Conservation (phyloP, 2,888 invertebrate genomes). For the Pristionchus mayeri region DNA sequence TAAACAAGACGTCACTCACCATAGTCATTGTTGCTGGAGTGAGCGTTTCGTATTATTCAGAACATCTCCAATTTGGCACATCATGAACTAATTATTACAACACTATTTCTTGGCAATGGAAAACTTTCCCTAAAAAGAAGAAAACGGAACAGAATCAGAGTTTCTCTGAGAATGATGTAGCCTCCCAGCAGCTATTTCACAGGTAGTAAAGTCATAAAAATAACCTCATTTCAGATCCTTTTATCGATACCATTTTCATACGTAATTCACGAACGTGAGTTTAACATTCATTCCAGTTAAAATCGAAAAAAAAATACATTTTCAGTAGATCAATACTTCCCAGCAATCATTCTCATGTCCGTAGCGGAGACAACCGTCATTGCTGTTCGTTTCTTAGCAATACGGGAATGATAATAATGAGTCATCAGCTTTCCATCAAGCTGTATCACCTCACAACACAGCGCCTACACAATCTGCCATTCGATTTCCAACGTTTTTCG, state of each 20-base stretch:
- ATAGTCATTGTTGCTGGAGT: not conserved
- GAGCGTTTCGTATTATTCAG: not conserved
- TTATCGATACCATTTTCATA: not conserved
- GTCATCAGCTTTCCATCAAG: not conserved
- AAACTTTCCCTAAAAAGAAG: no score
- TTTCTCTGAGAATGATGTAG: no score
- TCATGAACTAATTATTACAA: no score
- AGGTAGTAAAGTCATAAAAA: no score
- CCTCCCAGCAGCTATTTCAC: no score
- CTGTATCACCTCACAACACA: not conserved
- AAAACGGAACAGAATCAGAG: no score
- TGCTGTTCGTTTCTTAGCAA: not conserved
- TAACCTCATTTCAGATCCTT: not conserved
- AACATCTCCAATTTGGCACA: not conserved
- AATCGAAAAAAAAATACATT: not conserved
- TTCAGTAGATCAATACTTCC: not conserved
- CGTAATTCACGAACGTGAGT: not conserved
- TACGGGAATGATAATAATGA: no score
- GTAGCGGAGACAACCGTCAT: not conserved
- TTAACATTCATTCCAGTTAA: not conserved
- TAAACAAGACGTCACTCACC: not conserved
- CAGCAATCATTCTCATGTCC: not conserved
- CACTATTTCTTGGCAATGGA: no score
- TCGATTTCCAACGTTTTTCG: not conserved
- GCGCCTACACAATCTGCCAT: not conserved